Conservation (phyloP, 2,888 invertebrate species). For the Phortica magna region DNA sequence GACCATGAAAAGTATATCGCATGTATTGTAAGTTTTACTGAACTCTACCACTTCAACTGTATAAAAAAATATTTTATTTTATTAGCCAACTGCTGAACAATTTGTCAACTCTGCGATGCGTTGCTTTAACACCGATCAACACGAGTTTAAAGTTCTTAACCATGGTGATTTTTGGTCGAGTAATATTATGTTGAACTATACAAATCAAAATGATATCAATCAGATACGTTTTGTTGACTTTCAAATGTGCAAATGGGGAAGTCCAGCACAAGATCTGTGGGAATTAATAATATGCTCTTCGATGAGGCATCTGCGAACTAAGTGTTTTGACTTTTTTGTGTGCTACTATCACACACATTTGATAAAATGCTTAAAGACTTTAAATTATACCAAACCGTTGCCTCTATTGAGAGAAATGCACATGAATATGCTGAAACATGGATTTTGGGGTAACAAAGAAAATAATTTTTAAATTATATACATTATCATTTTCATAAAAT, state of each 20-base stretch:
- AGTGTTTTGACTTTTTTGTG: conserved; percentile 73
- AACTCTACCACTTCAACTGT: background rate
- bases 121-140: conserved; percentile 56
- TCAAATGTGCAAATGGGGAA: conserved; percentile 71
- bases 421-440: conserved; percentile 71
- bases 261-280: conserved; percentile 70
- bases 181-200: conserved; percentile 75
- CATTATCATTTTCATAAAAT: background rate
- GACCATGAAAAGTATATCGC: conserved; percentile 65
- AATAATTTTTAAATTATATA: background rate
- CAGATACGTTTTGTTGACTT: conserved; percentile 71
- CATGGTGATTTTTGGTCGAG: conserved; percentile 75
- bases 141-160: conserved; percentile 72
- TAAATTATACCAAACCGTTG: conserved; percentile 67
- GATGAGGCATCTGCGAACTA: conserved; percentile 67
- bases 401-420: conserved; percentile 73
- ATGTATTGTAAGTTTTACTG: conserved; percentile 63
- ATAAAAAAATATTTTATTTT: conserved; percentile 54
- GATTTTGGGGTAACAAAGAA: conserved; percentile 68
- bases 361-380: conserved; percentile 65
- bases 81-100: conserved; percentile 62
- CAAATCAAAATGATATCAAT: conserved; percentile 71
- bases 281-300: conserved; percentile 73
- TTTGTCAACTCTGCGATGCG: conserved; percentile 69
- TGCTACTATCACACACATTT: conserved; percentile 72